Percentiles rank a stretch among this genome's conserved stretches.
Evolutionary conservation across 2,888 invertebrate genomes (phyloP).

Genomic region (Biston stratarius): DNA sequence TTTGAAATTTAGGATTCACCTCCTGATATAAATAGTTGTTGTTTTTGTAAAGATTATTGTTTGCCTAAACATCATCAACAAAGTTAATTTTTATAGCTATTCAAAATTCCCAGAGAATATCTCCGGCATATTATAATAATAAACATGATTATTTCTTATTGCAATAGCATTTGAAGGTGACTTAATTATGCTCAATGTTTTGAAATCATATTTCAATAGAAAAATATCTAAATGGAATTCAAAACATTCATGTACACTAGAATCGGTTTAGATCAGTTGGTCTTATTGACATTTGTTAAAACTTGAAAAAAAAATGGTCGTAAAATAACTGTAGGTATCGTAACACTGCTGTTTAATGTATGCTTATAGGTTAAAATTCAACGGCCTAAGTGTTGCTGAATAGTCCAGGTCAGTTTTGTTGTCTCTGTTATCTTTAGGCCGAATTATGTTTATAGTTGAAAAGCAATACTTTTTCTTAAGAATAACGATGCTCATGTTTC

Average conservation of each 20-base stretch:
- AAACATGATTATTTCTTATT: conserved; percentile 1
- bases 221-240: conserved; percentile 13
- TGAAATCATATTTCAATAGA: conserved; percentile 12
- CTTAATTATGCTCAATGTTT: conserved; percentile 12
- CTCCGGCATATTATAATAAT: not conserved
- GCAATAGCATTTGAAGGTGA: conserved; percentile 13
- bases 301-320: not conserved
- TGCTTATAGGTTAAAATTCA: conserved; percentile 3
- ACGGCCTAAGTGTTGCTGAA: not conserved
- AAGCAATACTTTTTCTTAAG: not conserved
- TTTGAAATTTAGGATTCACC: too few relatives aligned
- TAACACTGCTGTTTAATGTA: not conserved
- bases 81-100: too few relatives aligned
- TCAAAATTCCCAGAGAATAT: not conserved
- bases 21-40: too few relatives aligned
- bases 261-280: not conserved
- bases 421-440: not conserved
- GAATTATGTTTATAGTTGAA: not conserved
- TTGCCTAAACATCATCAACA: too few relatives aligned
- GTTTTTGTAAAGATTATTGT: too few relatives aligned
- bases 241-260: conserved; percentile 3
- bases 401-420: conserved; percentile 7
- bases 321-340: not conserved
- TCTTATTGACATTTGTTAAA: conserved; percentile 1
- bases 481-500: not conserved